Evolutionary conservation across 2,113 vertebrate genomes (phyloP).

Genomic region (Tamias sibiricus): DNA sequence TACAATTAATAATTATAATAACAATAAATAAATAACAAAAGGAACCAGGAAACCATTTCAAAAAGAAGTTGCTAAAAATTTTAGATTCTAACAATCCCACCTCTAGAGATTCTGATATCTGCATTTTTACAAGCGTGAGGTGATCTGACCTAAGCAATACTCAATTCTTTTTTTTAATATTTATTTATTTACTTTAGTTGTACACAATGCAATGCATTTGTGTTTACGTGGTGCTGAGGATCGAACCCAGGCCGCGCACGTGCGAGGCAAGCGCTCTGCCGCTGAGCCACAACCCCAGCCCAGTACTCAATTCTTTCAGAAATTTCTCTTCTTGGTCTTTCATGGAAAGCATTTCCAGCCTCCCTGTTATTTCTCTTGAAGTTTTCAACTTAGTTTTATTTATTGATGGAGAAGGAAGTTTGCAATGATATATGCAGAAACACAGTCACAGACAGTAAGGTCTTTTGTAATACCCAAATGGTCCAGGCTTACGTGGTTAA

Average conservation of each 20-base stretch:
- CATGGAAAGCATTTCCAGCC: not conserved
- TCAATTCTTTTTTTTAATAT: not conserved
- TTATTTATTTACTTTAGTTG: too few relatives aligned
- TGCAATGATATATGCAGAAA: not conserved
- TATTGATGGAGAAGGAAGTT: not conserved
- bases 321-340: not conserved
- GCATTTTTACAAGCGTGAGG: not conserved
- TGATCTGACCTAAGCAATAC: not conserved
- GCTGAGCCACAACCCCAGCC: too few relatives aligned
- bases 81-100: not conserved
- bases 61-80: not conserved
- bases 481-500: not conserved
- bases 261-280: too few relatives aligned
- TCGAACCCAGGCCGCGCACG: too few relatives aligned
- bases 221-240: too few relatives aligned
- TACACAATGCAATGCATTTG: too few relatives aligned
- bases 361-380: not conserved
- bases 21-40: too few relatives aligned
- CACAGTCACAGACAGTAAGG: not conserved
- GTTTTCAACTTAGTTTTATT: not conserved
- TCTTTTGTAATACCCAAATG: not conserved
- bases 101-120: not conserved
- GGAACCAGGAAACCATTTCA: not conserved
- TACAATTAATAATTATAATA: too few relatives aligned
- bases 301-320: not conserved